Base-by-base conservation (phyloP, 2,797 vertebrate species). In the Microctenopoma stevenorrisi region DNA sequence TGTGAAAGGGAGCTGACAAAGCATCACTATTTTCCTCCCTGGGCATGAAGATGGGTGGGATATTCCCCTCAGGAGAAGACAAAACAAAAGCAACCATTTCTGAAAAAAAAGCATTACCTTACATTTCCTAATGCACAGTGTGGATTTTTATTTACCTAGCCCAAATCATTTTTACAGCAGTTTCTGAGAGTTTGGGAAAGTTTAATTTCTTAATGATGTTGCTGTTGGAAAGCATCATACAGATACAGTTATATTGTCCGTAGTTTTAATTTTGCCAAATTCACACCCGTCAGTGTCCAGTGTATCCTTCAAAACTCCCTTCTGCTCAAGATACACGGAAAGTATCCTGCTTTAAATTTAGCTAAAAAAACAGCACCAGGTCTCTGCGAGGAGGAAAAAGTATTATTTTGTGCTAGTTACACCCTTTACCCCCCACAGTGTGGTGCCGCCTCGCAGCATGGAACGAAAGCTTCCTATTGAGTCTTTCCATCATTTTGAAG, bases 401-500 rank as follows among this genome's bases (percentile, higher is more conserved):
- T 68, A 64, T 78, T 86, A 82, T 83, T 22, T 82, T 82, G 79
- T 76, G 78, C 82, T 59, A 64, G 69, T 81, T 83, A 72, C 83
- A 83, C 81, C 73, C 58, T 84, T 60, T 66, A 64, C 72, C 74
- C 63, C 85, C 85, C 67, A 67, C 68, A 43, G 86, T 37, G 81
- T 26, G 2, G 68, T 52, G 4, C 68, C 38, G 60, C 76, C 86
- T 86, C 84, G 74, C 84, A 86, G 84, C 81, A 59, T 77, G 79
- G 63, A 79, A 72, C 47, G 35, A 79, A 38, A 40, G 68, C 78
- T 78, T 86, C 78, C 84, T 71, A 82, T 88, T 72, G 82, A 89
- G 86, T 67, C 76, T 83, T 84, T 88, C 78, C 79, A 88, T 90
- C 80, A 87, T 82, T 86, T 67, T 89, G 80, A 86, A 87, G 78